These are phyloP conservation scores for Cacatua alba DNA, from an alignment of 2,113 vertebrate species.

Conservation along the genomic window DNA sequence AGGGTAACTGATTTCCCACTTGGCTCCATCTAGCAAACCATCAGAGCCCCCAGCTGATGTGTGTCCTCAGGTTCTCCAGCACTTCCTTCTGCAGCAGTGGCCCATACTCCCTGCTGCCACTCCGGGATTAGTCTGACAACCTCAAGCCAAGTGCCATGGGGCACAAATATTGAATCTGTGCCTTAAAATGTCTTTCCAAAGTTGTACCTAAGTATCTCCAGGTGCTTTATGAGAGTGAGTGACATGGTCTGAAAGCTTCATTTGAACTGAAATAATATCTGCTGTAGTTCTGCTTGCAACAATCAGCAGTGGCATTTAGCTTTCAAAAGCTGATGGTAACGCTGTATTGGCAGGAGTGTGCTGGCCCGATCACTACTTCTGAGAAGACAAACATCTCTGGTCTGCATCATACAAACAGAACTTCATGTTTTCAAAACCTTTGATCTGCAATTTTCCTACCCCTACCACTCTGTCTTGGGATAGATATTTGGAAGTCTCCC, in stretches of 20 bases:
- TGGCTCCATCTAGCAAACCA: background rate
- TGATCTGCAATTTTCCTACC: constrained; percentile 19
- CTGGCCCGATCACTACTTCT: background rate
- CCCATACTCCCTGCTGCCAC: background rate
- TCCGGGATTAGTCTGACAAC: background rate
- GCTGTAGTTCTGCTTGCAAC: background rate
- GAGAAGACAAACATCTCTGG: constrained; percentile 1
- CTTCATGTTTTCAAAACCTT: background rate
- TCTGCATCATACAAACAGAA: constrained; percentile 6
- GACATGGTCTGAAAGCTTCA: constrained; percentile 27
- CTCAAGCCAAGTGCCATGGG: background rate
- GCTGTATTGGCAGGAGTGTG: background rate
- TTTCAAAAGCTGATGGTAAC: background rate
- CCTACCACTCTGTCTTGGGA: background rate
- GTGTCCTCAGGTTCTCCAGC: background rate
- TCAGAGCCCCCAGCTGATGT: background rate
- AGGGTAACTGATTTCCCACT: background rate
- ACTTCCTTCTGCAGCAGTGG: background rate
- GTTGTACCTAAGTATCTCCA: background rate
- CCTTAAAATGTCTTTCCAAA: background rate
- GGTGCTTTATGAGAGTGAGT: background rate
- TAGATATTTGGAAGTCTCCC: constrained; percentile 12
- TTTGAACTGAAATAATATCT: constrained; percentile 16
- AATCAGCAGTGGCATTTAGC: background rate
- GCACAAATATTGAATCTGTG: background rate